Evolutionary conservation across 1,140 invertebrate genomes (phyloP).

Genomic region (Drosophila oshimai): DNA sequence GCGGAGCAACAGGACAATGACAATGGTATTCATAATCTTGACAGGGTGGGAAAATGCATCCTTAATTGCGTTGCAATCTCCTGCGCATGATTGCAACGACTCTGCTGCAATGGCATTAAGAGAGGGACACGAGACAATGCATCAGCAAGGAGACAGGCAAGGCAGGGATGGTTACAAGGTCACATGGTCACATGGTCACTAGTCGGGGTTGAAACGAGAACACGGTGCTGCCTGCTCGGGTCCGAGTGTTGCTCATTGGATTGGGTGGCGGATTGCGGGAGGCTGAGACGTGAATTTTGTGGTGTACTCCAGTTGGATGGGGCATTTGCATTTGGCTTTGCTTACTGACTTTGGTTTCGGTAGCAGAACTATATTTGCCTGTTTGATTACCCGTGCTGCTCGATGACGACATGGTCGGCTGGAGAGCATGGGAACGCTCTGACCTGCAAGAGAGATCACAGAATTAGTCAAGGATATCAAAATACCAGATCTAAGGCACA

Average conservation of each 20-base stretch:
- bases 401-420: constrained; percentile 60
- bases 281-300: constrained; percentile 71
- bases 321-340: constrained; percentile 86
- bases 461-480: neutral
- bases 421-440: constrained; percentile 67
- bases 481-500: neutral
- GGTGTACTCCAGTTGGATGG: constrained; percentile 73
- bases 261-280: constrained; percentile 25
- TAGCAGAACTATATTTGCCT: constrained; percentile 83
- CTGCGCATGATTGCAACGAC: neutral
- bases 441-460: constrained; percentile 61
- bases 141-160: neutral
- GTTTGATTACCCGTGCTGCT: constrained; percentile 82
- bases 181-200: neutral
- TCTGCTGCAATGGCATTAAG: constrained; percentile 4
- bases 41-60: constrained; percentile 3
- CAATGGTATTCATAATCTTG: neutral
- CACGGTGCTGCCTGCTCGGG: constrained; percentile 3
- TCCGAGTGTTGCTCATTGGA: constrained; percentile 34
- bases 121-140: constrained; percentile 6
- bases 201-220: constrained; percentile 9
- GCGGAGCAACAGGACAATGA: neutral
- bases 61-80: neutral
- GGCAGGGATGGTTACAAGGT: constrained; percentile 6
- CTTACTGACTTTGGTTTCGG: constrained; percentile 97